Evolutionary conservation across 2,113 vertebrate genomes (phyloP).

Genomic region (Cariama cristata): DNA sequence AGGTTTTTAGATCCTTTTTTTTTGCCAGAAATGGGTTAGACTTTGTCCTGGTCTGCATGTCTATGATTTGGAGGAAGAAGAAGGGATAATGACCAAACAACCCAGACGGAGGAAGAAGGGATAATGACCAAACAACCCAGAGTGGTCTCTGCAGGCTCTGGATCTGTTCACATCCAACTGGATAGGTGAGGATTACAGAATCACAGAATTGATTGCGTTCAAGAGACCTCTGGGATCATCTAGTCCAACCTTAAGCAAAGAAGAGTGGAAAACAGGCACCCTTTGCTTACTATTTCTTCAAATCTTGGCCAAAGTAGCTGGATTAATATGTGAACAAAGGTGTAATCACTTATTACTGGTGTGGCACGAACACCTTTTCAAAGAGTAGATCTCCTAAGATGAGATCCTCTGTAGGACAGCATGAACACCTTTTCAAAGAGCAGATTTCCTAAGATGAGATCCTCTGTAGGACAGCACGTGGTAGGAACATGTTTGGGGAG

Average conservation of each 20-base stretch:
- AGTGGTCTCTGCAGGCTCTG: background rate
- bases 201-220: no score
- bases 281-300: rapidly evolving
- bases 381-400: background rate
- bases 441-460: background rate
- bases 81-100: background rate
- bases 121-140: background rate
- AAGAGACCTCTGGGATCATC: no score
- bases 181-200: background rate
- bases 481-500: background rate
- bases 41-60: background rate
- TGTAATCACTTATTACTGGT: background rate
- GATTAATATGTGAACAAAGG: background rate
- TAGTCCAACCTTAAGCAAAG: background rate
- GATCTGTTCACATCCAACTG: background rate
- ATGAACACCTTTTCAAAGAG: background rate
- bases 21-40: background rate
- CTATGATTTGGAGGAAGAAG: background rate
- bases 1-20: background rate
- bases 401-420: background rate
- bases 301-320: background rate
- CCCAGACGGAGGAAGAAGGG: background rate
- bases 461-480: background rate
- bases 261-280: background rate
- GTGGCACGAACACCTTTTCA: background rate